Evolutionary conservation across 2,888 invertebrate genomes (phyloP), one percentile per base, ranked within the genome.

Genomic region (Catotricha subobsoleta): DNA sequence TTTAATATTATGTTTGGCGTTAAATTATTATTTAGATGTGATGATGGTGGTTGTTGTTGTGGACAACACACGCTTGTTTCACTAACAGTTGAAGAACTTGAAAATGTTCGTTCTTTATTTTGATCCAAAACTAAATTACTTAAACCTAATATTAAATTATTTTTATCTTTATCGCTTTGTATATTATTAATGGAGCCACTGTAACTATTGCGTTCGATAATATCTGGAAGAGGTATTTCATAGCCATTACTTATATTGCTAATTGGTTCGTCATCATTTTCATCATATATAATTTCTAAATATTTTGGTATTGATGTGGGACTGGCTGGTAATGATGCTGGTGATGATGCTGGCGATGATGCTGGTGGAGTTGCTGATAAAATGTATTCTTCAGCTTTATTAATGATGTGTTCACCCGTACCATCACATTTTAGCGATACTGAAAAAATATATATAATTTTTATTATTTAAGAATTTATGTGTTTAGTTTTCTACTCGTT

Each of bases 231-330:
- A 18, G 51, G 51, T 23, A 48, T 47, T 44, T 50, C 50, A 43
- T 51, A 51, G 19, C 47, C 48, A 41, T 48, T 47, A 37, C 44
- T 42, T 18, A 35, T 42, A 23, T 21, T 25, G 19, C 28, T 40
- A 27, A 31, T 41, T 20, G 39, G 42, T 27, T 43, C 40, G 0
- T 66, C 61, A 9, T 54, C 40, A 40, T 68, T 67, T 46, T 66
- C 66, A 50, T 73, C 73, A 52, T 75, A 74, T 53, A 77, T 63
- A 37, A 79, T 58, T 55, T 79, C 76, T 40, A 79, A 58, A 56
- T 80, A 79, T 51, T 76, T 75, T 1, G 76, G 74, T 15, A 45
- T 43, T 5, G 44, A 36, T 18, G 40, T 45, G 16, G 42, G 39
- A n/a, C 41, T 40, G 9, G 46, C 44, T 30, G 46, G 46, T 30